Conservation (phyloP, 2,797 vertebrate genomes). For the Discoglossus pictus region DNA sequence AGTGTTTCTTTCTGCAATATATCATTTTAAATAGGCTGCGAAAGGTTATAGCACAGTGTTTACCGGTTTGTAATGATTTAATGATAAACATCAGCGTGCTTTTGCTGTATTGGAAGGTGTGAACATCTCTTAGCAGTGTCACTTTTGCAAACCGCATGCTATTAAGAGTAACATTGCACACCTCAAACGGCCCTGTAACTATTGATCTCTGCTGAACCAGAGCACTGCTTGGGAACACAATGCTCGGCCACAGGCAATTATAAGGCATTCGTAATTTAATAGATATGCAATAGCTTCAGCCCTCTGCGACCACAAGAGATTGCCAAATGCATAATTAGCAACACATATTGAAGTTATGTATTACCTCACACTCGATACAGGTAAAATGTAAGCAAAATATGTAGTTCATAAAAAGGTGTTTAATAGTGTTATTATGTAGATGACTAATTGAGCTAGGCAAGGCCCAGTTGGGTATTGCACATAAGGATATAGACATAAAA, state of each 20-base stretch:
- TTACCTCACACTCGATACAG: no score
- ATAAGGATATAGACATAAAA: no score
- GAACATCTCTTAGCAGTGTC: slow-evolving; percentile 31
- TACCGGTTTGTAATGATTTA: slow-evolving; percentile 29
- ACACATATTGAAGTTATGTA: no score
- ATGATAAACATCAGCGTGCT: slow-evolving; percentile 35
- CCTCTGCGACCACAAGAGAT: no score
- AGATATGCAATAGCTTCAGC: no score
- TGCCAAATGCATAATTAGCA: no score
- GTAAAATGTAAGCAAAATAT: no score
- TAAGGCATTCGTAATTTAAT: no score
- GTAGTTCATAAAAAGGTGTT: no score
- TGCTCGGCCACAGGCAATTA: slow-evolving; percentile 14
- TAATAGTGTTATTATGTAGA: no score
- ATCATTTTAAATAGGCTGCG: slow-evolving; percentile 31
- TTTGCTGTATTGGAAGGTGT: slow-evolving; percentile 23
- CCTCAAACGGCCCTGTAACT: slow-evolving; percentile 1
- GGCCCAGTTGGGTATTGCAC: no score
- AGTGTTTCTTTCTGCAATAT: slow-evolving; percentile 18
- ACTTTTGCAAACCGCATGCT: slow-evolving; percentile 17
- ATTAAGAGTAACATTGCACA: background rate
- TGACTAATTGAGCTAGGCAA: no score
- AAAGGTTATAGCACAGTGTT: slow-evolving; percentile 32
- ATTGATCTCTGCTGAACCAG: background rate
- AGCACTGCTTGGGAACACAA: background rate